Base-by-base conservation (phyloP, 2,888 invertebrate species). In the Dusona sp. region DNA sequence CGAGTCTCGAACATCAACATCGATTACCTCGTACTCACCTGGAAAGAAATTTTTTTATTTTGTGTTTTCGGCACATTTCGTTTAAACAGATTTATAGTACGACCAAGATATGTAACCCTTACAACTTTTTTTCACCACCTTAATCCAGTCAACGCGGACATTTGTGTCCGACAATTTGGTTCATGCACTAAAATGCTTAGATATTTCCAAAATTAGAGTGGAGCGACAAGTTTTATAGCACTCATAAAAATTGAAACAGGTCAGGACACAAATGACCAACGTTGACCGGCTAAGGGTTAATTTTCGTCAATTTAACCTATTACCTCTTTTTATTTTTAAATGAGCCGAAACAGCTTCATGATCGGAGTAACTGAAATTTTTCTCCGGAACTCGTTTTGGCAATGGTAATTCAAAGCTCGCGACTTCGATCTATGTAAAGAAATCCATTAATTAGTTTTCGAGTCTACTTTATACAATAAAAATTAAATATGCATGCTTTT, bases 301-400 rank as follows among this genome's bases (percentile, higher is more conserved):
- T 8, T 38, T 7, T 72, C 3, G 33, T 8, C 16, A 51, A 33
- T 29, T n/a, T n/a, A n/a, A n/a, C n/a, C n/a, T n/a, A n/a, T 87
- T 88, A 93, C 94, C 93, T 88, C 87, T 88, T 2, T 42, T 90
- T 70, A 94, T 87, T 89, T 91, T 92, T 45, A 93, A 90, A 25
- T 88, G 96, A 9, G 97, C 96, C 85, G 96, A 94, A 9, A 98
- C 96, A 19, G 98, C 98, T 94, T 98, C 98, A 93, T 98, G 98
- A 94, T 99, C 98, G 0, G 98, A 98, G 94, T 97, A 98, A 90
- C 98, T 98, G 90, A 97, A 97, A 78, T 95, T 92, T 88, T 96
- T 94, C 33, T 95, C 96, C 0, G 98, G 97, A 54, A 98, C 96
- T 90, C 97, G 95, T 78, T 96, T 95, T 88, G 97, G 96, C 87